A percentile compares a stretch with the other conserved stretches of the same genome.
phyloP scores from a whole-genome alignment of 2,113 vertebrate species.

The Copsychus sechellarum region DNA sequence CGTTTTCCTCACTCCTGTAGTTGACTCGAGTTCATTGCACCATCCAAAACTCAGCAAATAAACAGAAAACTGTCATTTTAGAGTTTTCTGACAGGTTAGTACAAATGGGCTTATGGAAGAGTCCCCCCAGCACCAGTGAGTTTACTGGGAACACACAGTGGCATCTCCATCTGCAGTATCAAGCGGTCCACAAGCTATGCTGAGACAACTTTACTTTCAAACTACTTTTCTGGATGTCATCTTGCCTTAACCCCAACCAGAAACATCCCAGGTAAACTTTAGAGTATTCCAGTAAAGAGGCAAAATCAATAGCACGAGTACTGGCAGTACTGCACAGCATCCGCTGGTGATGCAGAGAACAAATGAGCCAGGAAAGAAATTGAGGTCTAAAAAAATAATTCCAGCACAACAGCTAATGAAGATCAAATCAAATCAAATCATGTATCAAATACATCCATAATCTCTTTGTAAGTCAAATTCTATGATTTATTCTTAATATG shows the following conservation, averaged over 20 bases:
- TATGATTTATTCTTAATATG: neutral
- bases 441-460: neutral
- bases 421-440: neutral
- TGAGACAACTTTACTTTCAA: neutral
- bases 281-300: neutral
- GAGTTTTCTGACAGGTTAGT: neutral
- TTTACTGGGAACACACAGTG: neutral
- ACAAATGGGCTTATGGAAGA: neutral
- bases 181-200: neutral
- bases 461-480: neutral
- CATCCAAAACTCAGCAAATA: neutral
- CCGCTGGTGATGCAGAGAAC: neutral
- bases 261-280: neutral
- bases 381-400: neutral
- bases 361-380: neutral
- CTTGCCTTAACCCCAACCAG: neutral
- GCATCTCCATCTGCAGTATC: neutral
- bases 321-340: neutral
- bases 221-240: neutral
- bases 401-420: neutral
- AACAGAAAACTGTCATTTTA: neutral
- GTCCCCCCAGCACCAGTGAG: neutral
- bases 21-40: rapidly evolving
- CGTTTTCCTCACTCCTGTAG: rapidly evolving
- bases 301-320: neutral